Evolutionary conservation across 30 jellyfish, hydroid and myxozoan species (phyloP).

Genomic region (Sanderia malayensis): DNA sequence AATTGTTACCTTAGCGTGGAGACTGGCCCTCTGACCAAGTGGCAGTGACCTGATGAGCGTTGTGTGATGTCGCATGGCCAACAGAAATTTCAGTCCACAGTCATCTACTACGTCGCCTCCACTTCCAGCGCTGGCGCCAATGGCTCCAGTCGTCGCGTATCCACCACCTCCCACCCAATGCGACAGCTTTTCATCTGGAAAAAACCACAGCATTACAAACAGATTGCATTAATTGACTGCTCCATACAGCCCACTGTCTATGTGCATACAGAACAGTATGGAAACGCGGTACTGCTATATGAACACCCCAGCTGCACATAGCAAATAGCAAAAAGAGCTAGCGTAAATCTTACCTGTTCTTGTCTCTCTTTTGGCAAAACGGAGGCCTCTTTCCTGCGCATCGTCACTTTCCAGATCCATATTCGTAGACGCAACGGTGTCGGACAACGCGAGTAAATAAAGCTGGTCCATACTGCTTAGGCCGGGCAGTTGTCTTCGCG

Average conservation of each 20-base stretch:
- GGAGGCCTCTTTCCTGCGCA: constrained; percentile 75
- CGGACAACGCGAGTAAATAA: constrained; percentile 90
- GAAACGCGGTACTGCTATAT: too few relatives aligned
- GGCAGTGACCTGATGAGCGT: constrained; percentile 78
- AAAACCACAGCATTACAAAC: too few relatives aligned
- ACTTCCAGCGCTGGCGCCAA: constrained; percentile 91
- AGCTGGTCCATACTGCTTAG: constrained; percentile 88
- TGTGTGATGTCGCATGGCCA: constrained; percentile 91
- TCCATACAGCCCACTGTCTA: too few relatives aligned
- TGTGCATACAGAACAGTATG: too few relatives aligned
- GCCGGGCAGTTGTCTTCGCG: constrained; percentile 87
- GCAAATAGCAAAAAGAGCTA: too few relatives aligned
- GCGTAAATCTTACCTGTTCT: constrained; percentile 48
- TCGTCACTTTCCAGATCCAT: constrained; percentile 79
- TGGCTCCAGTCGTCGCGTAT: constrained; percentile 97
- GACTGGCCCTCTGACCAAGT: constrained; percentile 67
- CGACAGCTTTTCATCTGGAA: constrained; percentile 64
- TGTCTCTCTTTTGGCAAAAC: constrained; percentile 55
- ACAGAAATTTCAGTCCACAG: constrained; percentile 92
- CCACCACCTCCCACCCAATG: constrained; percentile 99
- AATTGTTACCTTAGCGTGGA: constrained; percentile 57
- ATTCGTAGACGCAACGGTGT: constrained; percentile 91
- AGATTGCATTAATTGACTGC: too few relatives aligned
- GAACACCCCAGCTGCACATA: too few relatives aligned
- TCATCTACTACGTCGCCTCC: constrained; percentile 98